Evolutionary conservation across 2,113 vertebrate species (phyloP), one percentile per base, ranked within the genome.

Genomic region (Peromyscus polionotus): DNA sequence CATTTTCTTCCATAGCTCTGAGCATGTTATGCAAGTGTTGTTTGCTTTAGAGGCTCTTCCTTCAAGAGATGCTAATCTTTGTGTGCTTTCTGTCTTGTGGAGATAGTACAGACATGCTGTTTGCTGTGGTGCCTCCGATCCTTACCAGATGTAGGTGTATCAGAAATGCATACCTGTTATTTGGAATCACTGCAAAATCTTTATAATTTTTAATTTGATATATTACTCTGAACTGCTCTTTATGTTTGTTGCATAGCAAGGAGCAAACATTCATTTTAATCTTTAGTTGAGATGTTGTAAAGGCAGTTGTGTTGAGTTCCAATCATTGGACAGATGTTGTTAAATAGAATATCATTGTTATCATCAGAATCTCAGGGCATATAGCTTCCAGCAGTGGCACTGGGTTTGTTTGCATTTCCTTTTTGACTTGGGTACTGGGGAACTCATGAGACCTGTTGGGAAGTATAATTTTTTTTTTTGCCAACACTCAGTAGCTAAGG

Each of bases 371-470:
- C 94, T 68, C 77, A 97, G 67, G 96, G 90, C 1, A 28, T 90
- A 57, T 90, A 75, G 80, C 95, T 95, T 94, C 90, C 13, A 93
- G 90, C 80, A 70, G 3, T 75, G 70, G 36, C 92, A 97, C 67
- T 84, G 88, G 57, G 76, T 97, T 97, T 97, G 94, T 72, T 86
- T 92, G 88, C 14, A 73, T 26, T 95, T 26, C 70, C 39, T 95
- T 90, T 89, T 26, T 33, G 39, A 92, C 39, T 28, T 45, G 45
- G 31, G 63, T 45, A 42, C 28, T 67, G 45, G 19, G 83, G 8
- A 24, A 16, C 3, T 83, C 2, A 0, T 73, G 72, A 63, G 42
- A 28, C 7, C 54, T 96, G 26, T 3, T 88, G n/a, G 36, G 81
- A 20, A 39, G 42, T 93, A 28, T 54, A 54, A 54, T 54, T 54